Conservation (phyloP, 2,797 vertebrate genomes). For the Micrastur ruficollis region DNA sequence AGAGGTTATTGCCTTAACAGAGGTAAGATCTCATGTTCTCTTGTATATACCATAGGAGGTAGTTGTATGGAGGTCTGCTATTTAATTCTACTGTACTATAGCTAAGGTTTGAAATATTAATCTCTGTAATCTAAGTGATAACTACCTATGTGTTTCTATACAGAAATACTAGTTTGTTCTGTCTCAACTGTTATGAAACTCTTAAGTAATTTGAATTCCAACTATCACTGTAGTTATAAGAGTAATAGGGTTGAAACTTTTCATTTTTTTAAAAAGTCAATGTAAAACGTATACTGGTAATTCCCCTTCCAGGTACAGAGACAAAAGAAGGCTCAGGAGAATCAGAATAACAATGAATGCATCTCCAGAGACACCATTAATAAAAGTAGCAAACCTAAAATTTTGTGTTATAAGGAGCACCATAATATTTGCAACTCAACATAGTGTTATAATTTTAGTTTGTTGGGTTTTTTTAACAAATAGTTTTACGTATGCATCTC, state of each 20-base stretch:
- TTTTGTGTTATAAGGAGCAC: not conserved
- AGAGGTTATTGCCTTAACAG: not conserved
- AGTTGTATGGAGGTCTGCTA: not conserved
- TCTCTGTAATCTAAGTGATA: not conserved
- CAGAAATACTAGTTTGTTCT: not conserved
- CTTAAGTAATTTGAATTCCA: not conserved
- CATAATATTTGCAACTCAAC: not conserved
- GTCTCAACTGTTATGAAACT: not conserved
- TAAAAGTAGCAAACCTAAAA: not conserved
- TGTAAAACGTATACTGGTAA: not conserved
- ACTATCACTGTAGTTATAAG: not conserved
- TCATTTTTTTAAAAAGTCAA: not conserved
- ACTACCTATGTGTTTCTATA: not conserved
- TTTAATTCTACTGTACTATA: not conserved
- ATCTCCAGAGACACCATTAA: not conserved
- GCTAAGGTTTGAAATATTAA: not conserved
- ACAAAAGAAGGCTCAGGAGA: not conserved
- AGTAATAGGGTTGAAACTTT: not conserved
- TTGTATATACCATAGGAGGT: fast-evolving
- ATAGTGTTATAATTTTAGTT: not conserved
- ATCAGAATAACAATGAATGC: not conserved
- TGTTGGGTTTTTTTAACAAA: too few relatives aligned
- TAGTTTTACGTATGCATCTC: not conserved
- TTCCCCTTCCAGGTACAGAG: not conserved
- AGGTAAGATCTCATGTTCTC: not conserved